Percentiles rank a stretch among this genome's conserved stretches.
phyloP scores from a whole-genome alignment of 2,113 vertebrate genomes.

The Xyliphius kryptos region DNA sequence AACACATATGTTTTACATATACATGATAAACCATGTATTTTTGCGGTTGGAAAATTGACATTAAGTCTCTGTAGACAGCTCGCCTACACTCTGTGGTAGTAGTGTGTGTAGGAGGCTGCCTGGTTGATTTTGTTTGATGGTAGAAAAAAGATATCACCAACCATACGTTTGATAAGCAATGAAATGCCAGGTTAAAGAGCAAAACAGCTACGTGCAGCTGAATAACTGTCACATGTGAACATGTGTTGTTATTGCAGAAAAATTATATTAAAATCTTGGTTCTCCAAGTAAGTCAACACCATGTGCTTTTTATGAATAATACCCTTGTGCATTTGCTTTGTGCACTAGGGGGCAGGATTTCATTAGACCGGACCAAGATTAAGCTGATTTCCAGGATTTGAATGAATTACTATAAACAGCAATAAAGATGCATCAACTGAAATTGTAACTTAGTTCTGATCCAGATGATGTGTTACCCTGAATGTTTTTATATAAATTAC shows the following conservation, averaged over 20 bases:
- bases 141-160: slow-evolving; percentile 23
- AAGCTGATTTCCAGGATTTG: too few species aligned
- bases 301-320: background rate
- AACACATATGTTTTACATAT: background rate
- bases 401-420: too few species aligned
- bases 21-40: slow-evolving; percentile 18
- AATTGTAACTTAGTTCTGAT: too few species aligned
- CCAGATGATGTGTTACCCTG: too few species aligned
- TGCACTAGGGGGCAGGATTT: slow-evolving; percentile 38
- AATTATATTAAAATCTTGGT: background rate
- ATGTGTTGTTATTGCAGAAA: too few species aligned
- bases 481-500: too few species aligned
- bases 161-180: slow-evolving; percentile 18
- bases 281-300: background rate
- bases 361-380: background rate
- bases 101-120: slow-evolving; percentile 32
- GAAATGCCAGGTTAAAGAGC: background rate
- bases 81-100: slow-evolving; percentile 17
- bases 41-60: slow-evolving; percentile 37
- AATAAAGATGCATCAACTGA: too few species aligned
- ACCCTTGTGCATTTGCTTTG: background rate
- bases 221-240: too few species aligned
- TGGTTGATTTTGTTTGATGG: slow-evolving; percentile 23
- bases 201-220: too few species aligned
- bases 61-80: slow-evolving; percentile 4